Percentiles rank a stretch among this genome's conserved stretches.
Conservation (phyloP, 2,888 invertebrate species). For the Troilus luridus region DNA sequence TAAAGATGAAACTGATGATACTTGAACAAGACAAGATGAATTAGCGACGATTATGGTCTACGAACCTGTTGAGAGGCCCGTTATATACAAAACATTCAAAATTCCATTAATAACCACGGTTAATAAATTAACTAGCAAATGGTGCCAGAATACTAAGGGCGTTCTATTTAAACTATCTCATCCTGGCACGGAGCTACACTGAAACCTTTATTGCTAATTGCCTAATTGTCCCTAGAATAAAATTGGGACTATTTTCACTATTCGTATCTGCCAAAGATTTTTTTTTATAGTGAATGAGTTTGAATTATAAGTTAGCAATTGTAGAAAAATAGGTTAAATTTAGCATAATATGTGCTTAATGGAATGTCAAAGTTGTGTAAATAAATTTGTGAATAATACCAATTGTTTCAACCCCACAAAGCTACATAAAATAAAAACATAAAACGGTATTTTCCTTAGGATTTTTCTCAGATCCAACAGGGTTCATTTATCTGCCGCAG, state of each 20-base stretch:
- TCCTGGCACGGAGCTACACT: not conserved
- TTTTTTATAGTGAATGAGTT: not conserved
- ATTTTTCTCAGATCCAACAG: too few relatives aligned
- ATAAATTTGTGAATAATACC: too few relatives aligned
- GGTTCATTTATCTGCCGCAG: too few relatives aligned
- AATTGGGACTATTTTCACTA: not conserved
- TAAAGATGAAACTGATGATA: not conserved
- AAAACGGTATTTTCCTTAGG: too few relatives aligned
- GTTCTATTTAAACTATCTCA: conserved; percentile 1
- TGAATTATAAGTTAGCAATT: not conserved
- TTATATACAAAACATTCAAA: not conserved
- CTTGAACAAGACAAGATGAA: not conserved
- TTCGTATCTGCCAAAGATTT: not conserved
- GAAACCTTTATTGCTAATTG: not conserved
- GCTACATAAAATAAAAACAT: too few relatives aligned
- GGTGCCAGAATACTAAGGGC: conserved; percentile 1
- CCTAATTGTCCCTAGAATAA: conserved; percentile 6
- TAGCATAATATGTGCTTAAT: not conserved
- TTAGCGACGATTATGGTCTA: not conserved
- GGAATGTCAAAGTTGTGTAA: not conserved
- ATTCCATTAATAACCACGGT: not conserved
- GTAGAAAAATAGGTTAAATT: not conserved
- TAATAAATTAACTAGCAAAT: conserved; percentile 3
- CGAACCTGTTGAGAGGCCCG: not conserved
- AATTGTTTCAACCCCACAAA: too few relatives aligned